A percentile compares a stretch with the other conserved stretches of the same genome.
Evolutionary conservation across 2,797 vertebrate genomes (phyloP).

Genomic region (Corythornis leucogaster): DNA sequence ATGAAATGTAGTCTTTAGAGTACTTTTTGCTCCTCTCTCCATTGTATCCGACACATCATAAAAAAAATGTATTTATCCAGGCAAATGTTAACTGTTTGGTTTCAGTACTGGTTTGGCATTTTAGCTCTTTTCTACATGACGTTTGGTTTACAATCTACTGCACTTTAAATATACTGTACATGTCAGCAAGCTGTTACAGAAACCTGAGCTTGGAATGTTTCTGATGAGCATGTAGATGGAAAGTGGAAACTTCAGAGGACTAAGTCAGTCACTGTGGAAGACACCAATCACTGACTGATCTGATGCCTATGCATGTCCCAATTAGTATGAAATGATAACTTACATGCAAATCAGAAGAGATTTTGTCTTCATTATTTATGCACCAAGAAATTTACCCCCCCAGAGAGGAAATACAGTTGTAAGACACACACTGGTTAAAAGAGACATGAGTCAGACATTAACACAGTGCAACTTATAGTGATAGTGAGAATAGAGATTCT

Average conservation of each 20-base stretch:
- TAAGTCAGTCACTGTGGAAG: background rate
- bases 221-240: background rate
- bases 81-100: constrained; percentile 35
- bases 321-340: background rate
- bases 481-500: background rate
- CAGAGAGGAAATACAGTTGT: background rate
- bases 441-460: background rate
- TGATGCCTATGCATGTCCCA: background rate
- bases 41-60: background rate
- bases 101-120: background rate
- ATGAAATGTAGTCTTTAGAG: background rate
- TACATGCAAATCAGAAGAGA: background rate
- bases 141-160: background rate
- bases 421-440: background rate
- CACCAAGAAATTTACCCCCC: background rate
- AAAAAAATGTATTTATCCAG: constrained; percentile 32
- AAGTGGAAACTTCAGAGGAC: background rate
- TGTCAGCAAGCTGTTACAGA: background rate
- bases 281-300: background rate
- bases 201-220: background rate
- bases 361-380: constrained; percentile 6
- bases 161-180: constrained; percentile 25
- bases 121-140: constrained; percentile 22
- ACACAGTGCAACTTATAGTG: background rate
- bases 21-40: constrained; percentile 48